These are phyloP conservation scores for Trididemnum miniatum DNA, from an alignment of 23 tunicate species.

Conservation along the genomic window DNA sequence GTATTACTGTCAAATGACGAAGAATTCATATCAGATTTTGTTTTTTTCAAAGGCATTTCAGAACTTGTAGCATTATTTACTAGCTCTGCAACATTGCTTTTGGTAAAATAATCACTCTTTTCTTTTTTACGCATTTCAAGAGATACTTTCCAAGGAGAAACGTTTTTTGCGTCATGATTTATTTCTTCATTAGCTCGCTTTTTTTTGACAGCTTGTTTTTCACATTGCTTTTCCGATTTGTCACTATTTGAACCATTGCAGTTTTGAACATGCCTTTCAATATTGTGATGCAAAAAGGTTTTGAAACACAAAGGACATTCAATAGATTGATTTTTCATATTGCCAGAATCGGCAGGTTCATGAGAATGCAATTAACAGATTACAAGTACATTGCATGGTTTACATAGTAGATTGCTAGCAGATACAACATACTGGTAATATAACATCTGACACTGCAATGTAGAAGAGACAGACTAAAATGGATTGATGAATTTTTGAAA, in stretches of 20 bases:
- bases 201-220: not conserved
- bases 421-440: no score
- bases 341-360: no score
- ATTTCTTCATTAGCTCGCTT: not conserved
- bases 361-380: no score
- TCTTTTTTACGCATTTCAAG: no score
- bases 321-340: no score
- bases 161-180: not conserved
- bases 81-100: not conserved
- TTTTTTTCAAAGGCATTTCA: not conserved
- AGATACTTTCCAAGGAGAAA: slow-evolving; percentile 16
- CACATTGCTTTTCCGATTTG: not conserved
- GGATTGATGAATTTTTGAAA: no score
- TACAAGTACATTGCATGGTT: no score
- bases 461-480: no score
- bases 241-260: not conserved
- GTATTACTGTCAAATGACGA: not conserved
- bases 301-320: slow-evolving; percentile 76
- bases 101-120: no score
- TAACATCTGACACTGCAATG: no score
- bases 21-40: not conserved
- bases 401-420: no score
- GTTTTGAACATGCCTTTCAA: slow-evolving; percentile 63
- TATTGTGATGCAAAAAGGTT: slow-evolving; percentile 43
- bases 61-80: not conserved